Conservation (phyloP, 2,113 vertebrate species). For the Megalops atlanticus region DNA sequence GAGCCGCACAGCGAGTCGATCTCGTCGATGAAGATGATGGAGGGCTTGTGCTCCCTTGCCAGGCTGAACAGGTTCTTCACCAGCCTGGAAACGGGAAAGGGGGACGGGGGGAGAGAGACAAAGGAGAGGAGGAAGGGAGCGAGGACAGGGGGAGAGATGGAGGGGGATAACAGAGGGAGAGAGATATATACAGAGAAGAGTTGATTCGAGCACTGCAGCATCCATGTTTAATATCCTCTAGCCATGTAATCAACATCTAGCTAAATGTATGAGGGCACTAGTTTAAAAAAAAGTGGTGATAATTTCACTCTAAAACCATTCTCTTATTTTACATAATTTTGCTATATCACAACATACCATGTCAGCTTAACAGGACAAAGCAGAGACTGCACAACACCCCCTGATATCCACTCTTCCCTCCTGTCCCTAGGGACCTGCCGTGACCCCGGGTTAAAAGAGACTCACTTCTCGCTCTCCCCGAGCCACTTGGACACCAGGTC, state of each 20-base stretch:
- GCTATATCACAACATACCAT: not conserved
- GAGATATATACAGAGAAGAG: too few species aligned
- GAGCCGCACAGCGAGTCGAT: constrained; percentile 96
- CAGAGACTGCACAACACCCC: not conserved
- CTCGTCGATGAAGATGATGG: constrained; percentile 98
- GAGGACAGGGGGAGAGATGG: not conserved
- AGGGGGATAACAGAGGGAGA: not conserved
- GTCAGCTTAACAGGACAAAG: not conserved
- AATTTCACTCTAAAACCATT: too few species aligned
- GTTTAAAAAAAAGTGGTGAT: not conserved
- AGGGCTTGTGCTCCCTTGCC: constrained; percentile 92
- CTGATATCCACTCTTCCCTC: not conserved
- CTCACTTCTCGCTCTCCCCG: constrained; percentile 99
- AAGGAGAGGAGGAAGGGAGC: not conserved
- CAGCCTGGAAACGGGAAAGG: constrained; percentile 73
- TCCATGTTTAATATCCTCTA: too few species aligned
- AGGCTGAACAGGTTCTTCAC: constrained; percentile 95
- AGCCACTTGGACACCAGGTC: constrained; percentile 98
- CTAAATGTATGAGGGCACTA: not conserved
- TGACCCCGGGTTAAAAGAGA: constrained; percentile 25
- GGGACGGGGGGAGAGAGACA: not conserved
- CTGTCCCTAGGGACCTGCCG: not conserved
- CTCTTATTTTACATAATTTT: too few species aligned
- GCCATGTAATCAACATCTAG: too few species aligned
- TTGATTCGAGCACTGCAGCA: too few species aligned